Evolutionary conservation across 2,113 vertebrate species (phyloP).

Genomic region (Burhinus oedicnemus): DNA sequence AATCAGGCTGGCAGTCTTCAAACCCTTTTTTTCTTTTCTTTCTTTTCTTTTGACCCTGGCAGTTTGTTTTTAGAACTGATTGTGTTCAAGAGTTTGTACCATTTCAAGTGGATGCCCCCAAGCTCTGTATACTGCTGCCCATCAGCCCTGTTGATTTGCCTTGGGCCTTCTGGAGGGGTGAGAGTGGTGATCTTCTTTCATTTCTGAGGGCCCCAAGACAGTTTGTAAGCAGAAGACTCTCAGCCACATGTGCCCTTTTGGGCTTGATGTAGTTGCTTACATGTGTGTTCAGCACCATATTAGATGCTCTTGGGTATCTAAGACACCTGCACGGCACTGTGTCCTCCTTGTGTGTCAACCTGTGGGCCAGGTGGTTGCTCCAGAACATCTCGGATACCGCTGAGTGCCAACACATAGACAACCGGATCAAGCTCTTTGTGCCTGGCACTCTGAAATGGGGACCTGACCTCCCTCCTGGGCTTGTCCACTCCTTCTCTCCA

Average conservation of each 20-base stretch:
- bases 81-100: background rate
- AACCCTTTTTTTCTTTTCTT: background rate
- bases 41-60: background rate
- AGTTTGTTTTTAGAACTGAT: background rate
- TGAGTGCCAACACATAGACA: background rate
- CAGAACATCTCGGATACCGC: background rate
- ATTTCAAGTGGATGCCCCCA: background rate
- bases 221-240: background rate
- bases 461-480: background rate
- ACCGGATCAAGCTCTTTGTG: fast-evolving
- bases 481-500: background rate
- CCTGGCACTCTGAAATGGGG: fast-evolving
- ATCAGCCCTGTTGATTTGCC: background rate
- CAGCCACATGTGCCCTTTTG: background rate
- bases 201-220: background rate
- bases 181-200: background rate
- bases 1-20: background rate
- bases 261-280: background rate
- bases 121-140: background rate
- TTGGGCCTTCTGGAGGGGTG: background rate
- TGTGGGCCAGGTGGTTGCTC: background rate
- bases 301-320: background rate
- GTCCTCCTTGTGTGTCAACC: background rate
- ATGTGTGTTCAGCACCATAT: too few relatives aligned
- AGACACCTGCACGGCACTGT: background rate